Base-by-base conservation (phyloP, 1,140 invertebrate species). In the Holotrichia oblita region DNA sequence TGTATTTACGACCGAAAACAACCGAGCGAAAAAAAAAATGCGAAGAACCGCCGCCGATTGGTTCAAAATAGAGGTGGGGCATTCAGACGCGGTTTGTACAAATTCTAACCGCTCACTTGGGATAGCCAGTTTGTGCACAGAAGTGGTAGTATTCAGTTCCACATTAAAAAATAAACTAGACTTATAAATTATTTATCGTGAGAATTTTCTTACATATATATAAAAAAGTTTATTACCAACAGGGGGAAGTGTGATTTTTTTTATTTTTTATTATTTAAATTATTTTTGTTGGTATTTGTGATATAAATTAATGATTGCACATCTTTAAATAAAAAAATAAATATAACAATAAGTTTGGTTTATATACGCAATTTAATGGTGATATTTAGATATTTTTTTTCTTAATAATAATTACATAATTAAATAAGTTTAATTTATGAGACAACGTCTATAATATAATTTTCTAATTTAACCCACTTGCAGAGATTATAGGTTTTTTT, bases 381-480 rank as follows among this genome's bases (percentile, higher is more conserved):
- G 44, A 48, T 48, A 48, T 48, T 48, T 48, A 12, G 9, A 48
- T 12, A 48, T 48, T 48, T 48, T 48, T 2, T 48, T 48, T 48
- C n/a, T 48, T 9, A 48, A 48, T 48, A 48, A 48, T 48, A 48
- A 48, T 48, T 48, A 48, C n/a, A 48, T 48, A 12, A 48, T 48
- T 48, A 12, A 48, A 48, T 48, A 48, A 12, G n/a, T 48, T 48
- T 14, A 48, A 48, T 48, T 48, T 48, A 48, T 48, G 44, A 48
- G 44, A 48, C n/a, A 12, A 12, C 44, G 40, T 41, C 10, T 41
- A 9, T 48, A n/a, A 48, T 48, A 48, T 48, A 48, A 48, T 48
- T 48, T 48, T 48, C 44, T 48, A 48, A 48, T 48, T 48, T 48
- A 48, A 48, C 44, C 44, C 44, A 48, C 44, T 48, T 48, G 44